Evolutionary conservation across 2,113 vertebrate species (phyloP).

Genomic region (Oceanodroma tethys): DNA sequence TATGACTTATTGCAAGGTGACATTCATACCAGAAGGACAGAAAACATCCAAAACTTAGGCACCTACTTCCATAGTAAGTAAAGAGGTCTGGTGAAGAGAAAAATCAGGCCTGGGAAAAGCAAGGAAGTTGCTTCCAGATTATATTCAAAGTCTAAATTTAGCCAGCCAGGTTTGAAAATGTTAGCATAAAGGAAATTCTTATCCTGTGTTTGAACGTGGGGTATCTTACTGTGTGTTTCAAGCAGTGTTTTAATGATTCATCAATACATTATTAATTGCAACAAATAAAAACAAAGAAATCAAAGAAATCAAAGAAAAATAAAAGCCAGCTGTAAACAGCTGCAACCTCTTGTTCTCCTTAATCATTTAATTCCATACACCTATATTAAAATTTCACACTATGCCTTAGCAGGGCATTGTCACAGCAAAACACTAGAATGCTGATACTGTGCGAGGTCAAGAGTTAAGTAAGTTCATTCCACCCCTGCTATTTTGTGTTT

Average conservation of each 20-base stretch:
- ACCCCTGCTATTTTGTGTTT: conserved; percentile 65
- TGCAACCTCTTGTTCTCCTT: conserved; percentile 42
- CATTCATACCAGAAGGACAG: background rate
- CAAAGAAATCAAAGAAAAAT: background rate
- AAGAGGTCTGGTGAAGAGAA: background rate
- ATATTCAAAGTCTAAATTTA: background rate
- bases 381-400: conserved; percentile 42
- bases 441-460: conserved; percentile 53
- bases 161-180: background rate
- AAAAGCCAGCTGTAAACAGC: conserved; percentile 9
- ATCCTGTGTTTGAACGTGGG: background rate
- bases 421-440: conserved; percentile 57
- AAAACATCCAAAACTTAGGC: background rate
- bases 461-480: conserved; percentile 61
- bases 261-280: background rate
- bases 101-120: background rate
- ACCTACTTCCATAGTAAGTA: background rate
- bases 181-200: background rate
- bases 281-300: background rate
- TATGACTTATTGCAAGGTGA: background rate
- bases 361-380: conserved; percentile 47
- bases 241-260: background rate
- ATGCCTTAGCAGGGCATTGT: conserved; percentile 26
- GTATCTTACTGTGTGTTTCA: background rate
- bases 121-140: background rate